Evolutionary conservation across 2,888 invertebrate genomes (phyloP).

Genomic region (Eristalis pertinax): DNA sequence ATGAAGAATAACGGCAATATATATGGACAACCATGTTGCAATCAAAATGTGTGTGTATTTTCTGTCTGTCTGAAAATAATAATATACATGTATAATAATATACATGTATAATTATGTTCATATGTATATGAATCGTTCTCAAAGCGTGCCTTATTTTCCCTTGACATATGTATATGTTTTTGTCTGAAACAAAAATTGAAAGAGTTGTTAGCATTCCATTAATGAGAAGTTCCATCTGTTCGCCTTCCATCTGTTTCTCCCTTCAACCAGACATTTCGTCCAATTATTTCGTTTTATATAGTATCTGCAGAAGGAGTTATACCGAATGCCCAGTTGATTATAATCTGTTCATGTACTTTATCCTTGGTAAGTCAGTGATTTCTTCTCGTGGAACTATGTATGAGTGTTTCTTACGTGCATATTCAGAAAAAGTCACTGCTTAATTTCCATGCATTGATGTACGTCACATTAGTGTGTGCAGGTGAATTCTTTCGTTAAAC

Average conservation of each 20-base stretch:
- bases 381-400: background rate
- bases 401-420: slow-evolving; percentile 23
- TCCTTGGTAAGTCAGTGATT: slow-evolving; percentile 20
- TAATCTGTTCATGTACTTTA: slow-evolving; percentile 11
- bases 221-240: slow-evolving; percentile 63
- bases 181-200: slow-evolving; percentile 28
- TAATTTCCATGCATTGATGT: slow-evolving; percentile 40
- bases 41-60: too few species aligned
- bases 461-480: slow-evolving; percentile 61
- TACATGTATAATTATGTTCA: too few species aligned
- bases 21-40: too few species aligned
- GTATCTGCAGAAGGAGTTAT: slow-evolving; percentile 4
- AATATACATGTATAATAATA: too few species aligned
- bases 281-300: slow-evolving; percentile 62
- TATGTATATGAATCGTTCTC: background rate
- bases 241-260: slow-evolving; percentile 43
- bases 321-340: slow-evolving; percentile 54
- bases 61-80: too few species aligned
- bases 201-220: slow-evolving; percentile 64
- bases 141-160: slow-evolving; percentile 31
- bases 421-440: slow-evolving; percentile 26
- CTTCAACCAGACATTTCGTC: slow-evolving; percentile 46
- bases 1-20: too few species aligned
- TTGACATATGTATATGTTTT: slow-evolving; percentile 19
- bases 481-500: slow-evolving; percentile 62